These are phyloP conservation scores for Coryphaenoides rupestris DNA, from an alignment of 2,113 vertebrate species.

Conservation along the genomic window DNA sequence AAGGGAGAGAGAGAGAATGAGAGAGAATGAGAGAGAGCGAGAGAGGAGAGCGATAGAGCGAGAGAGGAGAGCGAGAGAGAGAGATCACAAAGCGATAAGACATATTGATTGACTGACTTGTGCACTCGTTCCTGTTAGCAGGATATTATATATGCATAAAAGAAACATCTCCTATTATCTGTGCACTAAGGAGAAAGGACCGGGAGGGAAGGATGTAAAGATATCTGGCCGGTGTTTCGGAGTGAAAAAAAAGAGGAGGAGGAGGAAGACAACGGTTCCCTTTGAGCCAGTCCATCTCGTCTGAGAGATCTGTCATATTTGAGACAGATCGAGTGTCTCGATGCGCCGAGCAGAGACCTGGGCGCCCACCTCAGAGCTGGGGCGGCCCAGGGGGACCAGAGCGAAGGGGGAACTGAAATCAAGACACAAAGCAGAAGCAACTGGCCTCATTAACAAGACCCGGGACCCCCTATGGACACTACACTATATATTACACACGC, in stretches of 20 bases:
- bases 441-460: too few species aligned
- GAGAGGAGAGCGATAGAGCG: too few species aligned
- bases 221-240: constrained; percentile 21
- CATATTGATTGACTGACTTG: not conserved
- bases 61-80: too few species aligned
- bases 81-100: too few species aligned
- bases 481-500: too few species aligned
- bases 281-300: constrained; percentile 42
- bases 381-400: too few species aligned
- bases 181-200: not conserved
- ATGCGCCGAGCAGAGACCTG: constrained; percentile 47
- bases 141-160: too few species aligned
- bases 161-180: constrained; percentile 18
- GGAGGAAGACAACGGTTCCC: constrained; percentile 52
- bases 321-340: constrained; percentile 55
- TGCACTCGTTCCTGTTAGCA: constrained; percentile 12
- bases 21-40: too few species aligned
- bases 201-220: constrained; percentile 21
- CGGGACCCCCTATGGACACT: too few species aligned
- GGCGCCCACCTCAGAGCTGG: constrained; percentile 31
- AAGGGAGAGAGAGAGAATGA: too few species aligned
- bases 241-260: constrained; percentile 29
- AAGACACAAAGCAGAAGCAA: too few species aligned
- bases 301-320: constrained; percentile 55
- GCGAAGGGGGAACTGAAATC: too few species aligned